Base-by-base conservation (phyloP, 1,140 invertebrate genomes). In the Diuraphis noxia region DNA sequence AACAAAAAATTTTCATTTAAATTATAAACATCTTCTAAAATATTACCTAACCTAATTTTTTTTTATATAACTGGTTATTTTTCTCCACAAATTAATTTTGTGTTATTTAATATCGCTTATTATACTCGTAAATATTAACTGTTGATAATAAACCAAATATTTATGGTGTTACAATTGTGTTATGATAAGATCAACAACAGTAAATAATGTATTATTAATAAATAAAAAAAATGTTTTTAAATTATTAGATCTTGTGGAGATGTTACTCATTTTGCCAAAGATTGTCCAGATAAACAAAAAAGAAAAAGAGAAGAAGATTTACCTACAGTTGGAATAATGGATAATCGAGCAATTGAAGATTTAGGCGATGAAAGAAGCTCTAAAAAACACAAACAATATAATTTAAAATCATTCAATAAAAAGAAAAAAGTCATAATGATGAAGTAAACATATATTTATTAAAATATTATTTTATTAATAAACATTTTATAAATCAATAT, bases 211-310 rank as follows among this genome's bases (percentile, higher is more conserved):
- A 6, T n/a, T n/a, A 17, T 13, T n/a, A n/a, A 72, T 43, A 43
- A 0, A 2, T 41, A 85, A 49, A 34, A 56, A 63, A 40, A 30
- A n/a, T 56, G 30, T 40, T 10, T 40, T 8, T 63, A 56, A 30
- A 88, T 46, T 72, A n/a, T 43, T 52, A 91, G 96, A 93, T 94
- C 96, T 10, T 98, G 97, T 94, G 97, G 97, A 52, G 97, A 97
- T 94, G 96, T 97, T 2, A 97, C 97, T 52, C 97, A 98, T 95
- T 94, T 98, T 79, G 96, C 95, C 92, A 97, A 96, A 93, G 97
- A 98, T 94, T 98, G 97, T 94, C 97, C 97, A 56, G 94, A 89
- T 93, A 93, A 89, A 92, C 93, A 88, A 30, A 87, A 93, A 9
- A 93, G 93, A n/a, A 93, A 94, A 88, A 94, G 94, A 92, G 93